These are phyloP conservation scores for Ochlodes sylvanus DNA, from an alignment of 2,888 invertebrate genomes.

Conservation along the genomic window DNA sequence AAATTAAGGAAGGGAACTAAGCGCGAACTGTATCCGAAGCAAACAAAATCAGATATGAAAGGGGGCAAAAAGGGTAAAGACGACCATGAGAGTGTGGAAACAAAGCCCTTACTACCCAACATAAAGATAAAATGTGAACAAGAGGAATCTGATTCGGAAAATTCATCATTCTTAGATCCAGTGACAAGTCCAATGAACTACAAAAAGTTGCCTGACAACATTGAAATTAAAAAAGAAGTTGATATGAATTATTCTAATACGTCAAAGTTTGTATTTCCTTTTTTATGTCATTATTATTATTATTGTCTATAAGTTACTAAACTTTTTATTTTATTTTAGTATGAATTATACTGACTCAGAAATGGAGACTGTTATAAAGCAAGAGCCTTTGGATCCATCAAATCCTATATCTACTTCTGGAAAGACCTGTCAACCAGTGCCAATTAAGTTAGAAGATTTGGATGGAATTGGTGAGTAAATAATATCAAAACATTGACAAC, in stretches of 20 bases:
- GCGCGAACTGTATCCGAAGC: slow-evolving; percentile 62
- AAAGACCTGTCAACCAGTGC: slow-evolving; percentile 64
- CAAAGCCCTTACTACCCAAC: slow-evolving; percentile 69
- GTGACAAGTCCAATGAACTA: slow-evolving; percentile 72
- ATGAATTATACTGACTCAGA: slow-evolving; percentile 60
- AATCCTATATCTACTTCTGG: slow-evolving; percentile 55
- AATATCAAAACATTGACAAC: too few species aligned
- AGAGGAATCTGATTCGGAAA: slow-evolving; percentile 79
- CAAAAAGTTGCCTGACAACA: slow-evolving; percentile 65
- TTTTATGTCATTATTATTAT: slow-evolving; percentile 9
- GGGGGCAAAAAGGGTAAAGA: slow-evolving; percentile 69
- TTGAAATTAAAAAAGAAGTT: slow-evolving; percentile 73
- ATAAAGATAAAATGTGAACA: slow-evolving; percentile 76
- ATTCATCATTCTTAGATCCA: slow-evolving; percentile 75
- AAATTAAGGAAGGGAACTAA: slow-evolving; percentile 67
- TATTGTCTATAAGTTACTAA: slow-evolving; percentile 8
- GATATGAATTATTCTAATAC: slow-evolving; percentile 62
- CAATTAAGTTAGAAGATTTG: slow-evolving; percentile 78
- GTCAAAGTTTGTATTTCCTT: slow-evolving; percentile 58
- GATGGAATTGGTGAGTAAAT: slow-evolving; percentile 75
- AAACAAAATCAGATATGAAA: slow-evolving; percentile 54
- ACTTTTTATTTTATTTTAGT: slow-evolving; percentile 39
- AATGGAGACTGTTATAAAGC: slow-evolving; percentile 65
- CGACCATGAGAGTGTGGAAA: slow-evolving; percentile 64
- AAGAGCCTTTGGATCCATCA: slow-evolving; percentile 67